Evolutionary conservation across 1,140 invertebrate species (phyloP).

Genomic region (Anastrepha ludens): DNA sequence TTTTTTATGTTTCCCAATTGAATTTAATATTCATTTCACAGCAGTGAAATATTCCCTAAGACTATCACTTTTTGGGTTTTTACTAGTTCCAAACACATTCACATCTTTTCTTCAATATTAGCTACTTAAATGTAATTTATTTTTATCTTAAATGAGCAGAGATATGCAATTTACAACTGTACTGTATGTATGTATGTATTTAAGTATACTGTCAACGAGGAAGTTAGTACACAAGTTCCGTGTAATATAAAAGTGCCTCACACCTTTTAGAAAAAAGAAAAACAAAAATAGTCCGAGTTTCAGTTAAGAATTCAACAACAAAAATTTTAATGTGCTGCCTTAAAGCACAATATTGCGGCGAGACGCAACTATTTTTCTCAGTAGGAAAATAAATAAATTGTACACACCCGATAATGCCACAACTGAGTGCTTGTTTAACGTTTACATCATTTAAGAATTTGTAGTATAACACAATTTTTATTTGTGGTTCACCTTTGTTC

Average conservation of each 20-base stretch:
- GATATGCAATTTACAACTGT: constrained; percentile 34
- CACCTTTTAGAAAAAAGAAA: no score
- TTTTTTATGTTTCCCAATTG: no score
- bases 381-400: no score
- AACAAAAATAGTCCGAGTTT: background rate
- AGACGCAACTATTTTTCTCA: background rate
- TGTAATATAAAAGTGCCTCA: no score
- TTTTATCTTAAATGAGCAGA: constrained; percentile 7
- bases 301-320: background rate
- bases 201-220: background rate
- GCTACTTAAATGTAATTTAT: constrained; percentile 8
- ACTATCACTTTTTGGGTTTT: constrained; percentile 24
- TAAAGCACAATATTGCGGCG: no score
- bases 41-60: constrained; percentile 31
- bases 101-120: background rate
- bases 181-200: background rate
- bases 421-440: no score
- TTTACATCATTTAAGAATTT: background rate
- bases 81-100: background rate
- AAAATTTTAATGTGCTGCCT: background rate
- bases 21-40: background rate
- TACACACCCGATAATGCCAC: background rate
- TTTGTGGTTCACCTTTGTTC: background rate
- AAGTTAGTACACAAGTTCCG: background rate
- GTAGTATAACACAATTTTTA: background rate